Conservation (phyloP, 1,140 invertebrate genomes). For the Pogonus chalceus region DNA sequence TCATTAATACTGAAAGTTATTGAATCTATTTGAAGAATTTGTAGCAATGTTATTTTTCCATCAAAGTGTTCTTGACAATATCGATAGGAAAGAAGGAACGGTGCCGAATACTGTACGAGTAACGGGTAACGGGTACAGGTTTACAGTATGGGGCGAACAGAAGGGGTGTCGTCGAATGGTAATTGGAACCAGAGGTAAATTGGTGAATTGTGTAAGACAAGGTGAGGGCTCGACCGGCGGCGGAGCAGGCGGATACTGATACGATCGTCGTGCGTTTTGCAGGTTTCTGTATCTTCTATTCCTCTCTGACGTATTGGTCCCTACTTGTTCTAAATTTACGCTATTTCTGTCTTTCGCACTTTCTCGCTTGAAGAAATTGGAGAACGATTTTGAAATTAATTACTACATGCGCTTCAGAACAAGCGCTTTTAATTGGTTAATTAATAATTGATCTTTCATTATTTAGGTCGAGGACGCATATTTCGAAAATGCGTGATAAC, state of each 20-base stretch:
- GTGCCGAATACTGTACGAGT: too few relatives aligned
- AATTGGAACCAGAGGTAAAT: neutral
- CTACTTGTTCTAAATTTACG: neutral
- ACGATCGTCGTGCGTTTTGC: neutral
- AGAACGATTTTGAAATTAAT: constrained; percentile 6
- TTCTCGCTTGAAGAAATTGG: constrained; percentile 1
- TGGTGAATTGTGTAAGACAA: neutral
- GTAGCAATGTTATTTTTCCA: too few relatives aligned
- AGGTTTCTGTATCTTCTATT: neutral
- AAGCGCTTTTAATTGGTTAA: constrained; percentile 3
- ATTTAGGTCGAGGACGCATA: neutral
- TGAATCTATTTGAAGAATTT: too few relatives aligned
- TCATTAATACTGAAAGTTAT: too few relatives aligned
- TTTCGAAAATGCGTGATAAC: neutral
- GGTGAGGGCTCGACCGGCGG: neutral
- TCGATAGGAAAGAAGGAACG: too few relatives aligned
- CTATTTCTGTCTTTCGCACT: neutral
- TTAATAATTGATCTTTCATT: constrained; percentile 4
- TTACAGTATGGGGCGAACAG: neutral
- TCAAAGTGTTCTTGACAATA: neutral
- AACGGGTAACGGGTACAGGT: neutral
- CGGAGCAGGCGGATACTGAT: neutral
- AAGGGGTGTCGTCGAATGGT: neutral
- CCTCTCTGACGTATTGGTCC: neutral
- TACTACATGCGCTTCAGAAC: constrained; percentile 1